Base-by-base conservation (phyloP, 2,797 vertebrate genomes). In the Brachyalestes nurse region DNA sequence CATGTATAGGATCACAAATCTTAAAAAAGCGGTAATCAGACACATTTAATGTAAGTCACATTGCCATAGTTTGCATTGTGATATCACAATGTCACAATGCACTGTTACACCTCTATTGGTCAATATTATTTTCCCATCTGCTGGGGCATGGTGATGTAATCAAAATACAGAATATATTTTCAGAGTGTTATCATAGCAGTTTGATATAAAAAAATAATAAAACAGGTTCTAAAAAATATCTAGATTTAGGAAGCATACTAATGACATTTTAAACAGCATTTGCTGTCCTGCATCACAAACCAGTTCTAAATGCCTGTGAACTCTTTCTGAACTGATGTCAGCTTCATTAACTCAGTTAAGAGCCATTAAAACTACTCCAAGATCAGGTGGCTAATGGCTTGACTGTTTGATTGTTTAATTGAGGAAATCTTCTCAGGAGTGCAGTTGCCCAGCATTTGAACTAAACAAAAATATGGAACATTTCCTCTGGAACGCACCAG, bases 281-380 rank as follows among this genome's bases (percentile, higher is more conserved):
- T 1, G 21, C 12, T 17, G n/a, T 19, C 7, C 42, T 13, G 42
- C 12, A 47, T 6, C 28, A 34, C 19, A 23, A 21, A n/a, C 21
- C 47, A 2, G 8, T 9, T 28, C 23, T 8, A 5, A 25, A 16
- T 53, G 47, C 10, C 14, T 53, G 21, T 51, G 77, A 79, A 79
- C 81, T 79, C 65, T 51, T 62, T 55, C 45, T 83, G 77, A 83
- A 79, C 82, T 65, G 38, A 76, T 65, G 21, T 45, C 45, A 58
- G 49, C 65, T 61, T 79, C 77, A 83, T 76, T 79, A 79, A 79
- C 72, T 79, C 58, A 79, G 64, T 70, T 66, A 76, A 75, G 72
- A 45, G 23, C 45, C 55, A 62, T 75, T 79, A 57, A 47, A 78
- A 28, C 69, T 72, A 77, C 65, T 65, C 58, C 45, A 60, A 79